Evolutionary conservation across 1,140 invertebrate genomes (phyloP).

Genomic region (Lycorma delicatula): DNA sequence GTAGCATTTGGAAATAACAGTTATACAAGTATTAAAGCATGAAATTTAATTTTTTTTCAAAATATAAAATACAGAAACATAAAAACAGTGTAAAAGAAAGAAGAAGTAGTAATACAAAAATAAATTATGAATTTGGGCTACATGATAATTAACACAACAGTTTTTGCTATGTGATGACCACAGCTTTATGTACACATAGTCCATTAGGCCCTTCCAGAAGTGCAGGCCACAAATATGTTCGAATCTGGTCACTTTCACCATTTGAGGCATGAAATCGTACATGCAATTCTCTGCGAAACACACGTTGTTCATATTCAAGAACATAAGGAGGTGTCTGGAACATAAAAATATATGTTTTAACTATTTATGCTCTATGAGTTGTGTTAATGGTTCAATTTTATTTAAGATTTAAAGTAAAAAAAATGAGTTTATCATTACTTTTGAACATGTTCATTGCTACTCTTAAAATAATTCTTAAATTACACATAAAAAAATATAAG

Average conservation of each 20-base stretch:
- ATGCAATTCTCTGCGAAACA: constrained; percentile 50
- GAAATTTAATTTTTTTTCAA: not conserved
- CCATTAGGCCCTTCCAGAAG: constrained; percentile 52
- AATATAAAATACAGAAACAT: not conserved
- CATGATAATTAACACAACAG: not conserved
- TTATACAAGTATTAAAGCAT: not conserved
- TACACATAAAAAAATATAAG: no score
- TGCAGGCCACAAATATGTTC: constrained; percentile 63
- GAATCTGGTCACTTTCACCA: constrained; percentile 45
- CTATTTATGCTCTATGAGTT: not conserved
- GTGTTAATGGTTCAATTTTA: not conserved
- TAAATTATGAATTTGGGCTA: not conserved
- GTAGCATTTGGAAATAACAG: not conserved
- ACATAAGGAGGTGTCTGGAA: constrained; percentile 43
- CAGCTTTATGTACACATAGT: constrained; percentile 58
- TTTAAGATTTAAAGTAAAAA: no score
- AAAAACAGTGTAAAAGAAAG: not conserved
- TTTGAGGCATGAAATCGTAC: constrained; percentile 55
- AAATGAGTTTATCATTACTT: no score
- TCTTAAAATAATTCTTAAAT: no score
- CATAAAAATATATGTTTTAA: constrained; percentile 4
- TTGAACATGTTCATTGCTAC: no score
- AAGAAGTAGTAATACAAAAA: not conserved
- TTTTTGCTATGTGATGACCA: constrained; percentile 49
- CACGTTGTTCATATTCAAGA: constrained; percentile 48